Evolutionary conservation across 1,140 invertebrate genomes (phyloP).

Genomic region (Trichonephila clavata): DNA sequence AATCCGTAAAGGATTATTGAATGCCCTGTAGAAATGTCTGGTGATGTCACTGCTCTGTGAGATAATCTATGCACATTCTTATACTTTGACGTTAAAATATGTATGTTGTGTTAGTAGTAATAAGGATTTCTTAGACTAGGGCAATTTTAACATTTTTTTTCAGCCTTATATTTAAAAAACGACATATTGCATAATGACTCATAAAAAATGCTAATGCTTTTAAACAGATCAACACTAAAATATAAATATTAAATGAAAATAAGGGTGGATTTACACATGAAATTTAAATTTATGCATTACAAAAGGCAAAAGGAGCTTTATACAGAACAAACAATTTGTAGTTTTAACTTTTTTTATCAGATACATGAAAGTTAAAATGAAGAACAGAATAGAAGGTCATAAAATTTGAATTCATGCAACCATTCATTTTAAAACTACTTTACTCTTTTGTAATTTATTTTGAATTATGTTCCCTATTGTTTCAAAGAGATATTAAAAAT

Average conservation of each 20-base stretch:
- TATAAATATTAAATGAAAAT: neutral
- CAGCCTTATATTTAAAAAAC: neutral
- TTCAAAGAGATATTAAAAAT: neutral
- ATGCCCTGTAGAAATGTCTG: neutral
- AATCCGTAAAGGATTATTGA: neutral
- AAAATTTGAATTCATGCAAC: no score
- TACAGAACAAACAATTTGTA: neutral
- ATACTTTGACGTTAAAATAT: slow-evolving; percentile 32
- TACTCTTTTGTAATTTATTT: no score
- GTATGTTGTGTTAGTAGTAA: slow-evolving; percentile 42
- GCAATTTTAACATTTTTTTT: slow-evolving; percentile 4
- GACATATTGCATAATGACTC: neutral
- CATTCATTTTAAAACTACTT: no score
- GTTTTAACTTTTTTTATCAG: neutral
- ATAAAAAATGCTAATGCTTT: neutral
- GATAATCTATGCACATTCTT: slow-evolving; percentile 46
- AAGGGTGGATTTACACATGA: neutral
- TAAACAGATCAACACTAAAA: neutral
- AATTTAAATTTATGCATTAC: neutral
- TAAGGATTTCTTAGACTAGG: slow-evolving; percentile 10
- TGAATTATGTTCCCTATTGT: neutral
- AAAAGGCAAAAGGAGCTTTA: neutral
- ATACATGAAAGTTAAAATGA: neutral
- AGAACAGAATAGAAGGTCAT: no score
- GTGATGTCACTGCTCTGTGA: neutral